Evolutionary conservation across 2,797 vertebrate genomes (phyloP).

Genomic region (Pseudotriccus pelzelni): DNA sequence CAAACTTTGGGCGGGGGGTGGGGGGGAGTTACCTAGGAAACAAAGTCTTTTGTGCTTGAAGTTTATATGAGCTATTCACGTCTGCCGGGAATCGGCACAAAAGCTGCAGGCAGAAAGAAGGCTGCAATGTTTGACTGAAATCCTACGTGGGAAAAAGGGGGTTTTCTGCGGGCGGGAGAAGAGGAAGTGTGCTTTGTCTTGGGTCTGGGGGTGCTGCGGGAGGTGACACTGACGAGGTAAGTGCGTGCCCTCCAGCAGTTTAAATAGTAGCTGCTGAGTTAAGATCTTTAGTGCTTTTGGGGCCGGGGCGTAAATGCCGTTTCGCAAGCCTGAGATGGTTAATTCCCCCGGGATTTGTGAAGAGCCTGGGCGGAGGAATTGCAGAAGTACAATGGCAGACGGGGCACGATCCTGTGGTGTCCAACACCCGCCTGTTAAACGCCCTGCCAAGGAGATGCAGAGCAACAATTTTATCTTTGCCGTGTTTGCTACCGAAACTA

Average conservation of each 20-base stretch:
- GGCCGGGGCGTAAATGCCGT: neutral
- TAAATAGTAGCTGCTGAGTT: slow-evolving; percentile 17
- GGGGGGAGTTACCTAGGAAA: slow-evolving; percentile 89
- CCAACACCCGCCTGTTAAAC: slow-evolving; percentile 7
- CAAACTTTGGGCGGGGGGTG: slow-evolving; percentile 64
- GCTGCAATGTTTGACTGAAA: slow-evolving; percentile 75
- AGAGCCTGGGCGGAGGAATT: neutral
- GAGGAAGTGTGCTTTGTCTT: slow-evolving; percentile 19
- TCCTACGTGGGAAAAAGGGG: slow-evolving; percentile 38
- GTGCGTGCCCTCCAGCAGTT: slow-evolving; percentile 31
- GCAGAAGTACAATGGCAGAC: slow-evolving; percentile 45
- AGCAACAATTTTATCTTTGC: neutral
- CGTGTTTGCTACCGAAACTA: neutral
- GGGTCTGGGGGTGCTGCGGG: slow-evolving; percentile 54
- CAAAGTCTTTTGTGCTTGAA: slow-evolving; percentile 87
- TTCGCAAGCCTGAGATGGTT: slow-evolving; percentile 13
- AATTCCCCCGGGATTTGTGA: slow-evolving; percentile 21
- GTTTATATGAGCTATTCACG: slow-evolving; percentile 86
- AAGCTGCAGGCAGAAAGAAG: slow-evolving; percentile 78
- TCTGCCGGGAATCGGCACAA: slow-evolving; percentile 85
- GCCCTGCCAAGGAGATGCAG: neutral
- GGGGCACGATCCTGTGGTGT: neutral
- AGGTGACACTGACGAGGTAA: slow-evolving; percentile 72
- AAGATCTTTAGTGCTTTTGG: slow-evolving; percentile 34
- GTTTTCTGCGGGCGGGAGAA: slow-evolving; percentile 47